Base-by-base conservation (phyloP, 1,140 invertebrate genomes). In the Rhyzopertha dominica region DNA sequence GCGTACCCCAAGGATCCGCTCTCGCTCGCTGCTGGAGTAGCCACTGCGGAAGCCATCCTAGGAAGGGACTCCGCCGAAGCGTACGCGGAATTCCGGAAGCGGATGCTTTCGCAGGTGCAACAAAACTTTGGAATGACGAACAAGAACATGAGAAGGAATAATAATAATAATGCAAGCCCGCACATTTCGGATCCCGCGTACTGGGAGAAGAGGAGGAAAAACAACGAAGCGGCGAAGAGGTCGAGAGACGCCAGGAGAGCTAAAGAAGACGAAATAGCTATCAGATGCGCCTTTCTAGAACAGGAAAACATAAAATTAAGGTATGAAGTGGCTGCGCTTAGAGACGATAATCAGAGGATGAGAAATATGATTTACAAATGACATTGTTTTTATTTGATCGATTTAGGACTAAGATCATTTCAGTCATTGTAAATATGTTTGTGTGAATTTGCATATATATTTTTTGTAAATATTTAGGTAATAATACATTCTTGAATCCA, bases 141-240 rank as follows among this genome's bases (percentile, higher is more conserved):
- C 51, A 74, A 77, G 0, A 79, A 81, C 52, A 85, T 84, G 81
- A 63, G 80, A 14, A 62, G 82, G 7, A 49, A 55, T 12, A 47
- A 59, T 4, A 49, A 57, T 3, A 56, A 66, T 4, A 25, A 25
- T 50, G 34, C 43, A 10, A 37, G 5, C 22, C 5, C 26, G 4
- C 48, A 50, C 4, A 40, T 26, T 20, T 10, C 28, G 2, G 90
- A 94, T 60, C 79, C 82, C 0, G 81, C 83, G 0, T 97, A 97
- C 61, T 84, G 83, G 72, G 90, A 93, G 59, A 75, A 90, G 43
- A 71, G 94, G 7, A 78, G 84, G 42, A 94, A 94, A 63, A 97
- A 98, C 63, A 98, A 98, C 65, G 89, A 87, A 52, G 94, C 95
- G 0, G 95, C 95, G 1, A 98, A 98, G 66, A 76, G 91, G 41